Evolutionary conservation across 2,797 vertebrate genomes (phyloP).

Genomic region (Aplochiton taeniatus): DNA sequence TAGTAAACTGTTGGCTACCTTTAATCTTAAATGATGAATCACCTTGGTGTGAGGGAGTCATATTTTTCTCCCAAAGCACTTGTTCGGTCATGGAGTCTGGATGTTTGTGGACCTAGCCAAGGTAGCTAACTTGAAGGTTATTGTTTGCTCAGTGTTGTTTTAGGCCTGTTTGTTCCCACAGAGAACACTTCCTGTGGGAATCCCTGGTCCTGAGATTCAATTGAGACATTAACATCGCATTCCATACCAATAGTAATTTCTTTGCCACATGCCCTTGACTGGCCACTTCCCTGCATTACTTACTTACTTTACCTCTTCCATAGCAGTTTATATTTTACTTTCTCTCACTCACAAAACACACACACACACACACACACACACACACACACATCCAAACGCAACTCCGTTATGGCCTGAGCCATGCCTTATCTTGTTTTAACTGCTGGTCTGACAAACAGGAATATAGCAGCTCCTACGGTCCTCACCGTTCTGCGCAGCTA

Average conservation of each 20-base stretch:
- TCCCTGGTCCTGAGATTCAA: conserved; percentile 3
- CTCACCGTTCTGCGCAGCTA: conserved; percentile 29
- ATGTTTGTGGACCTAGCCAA: too few species aligned
- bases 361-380: too few species aligned
- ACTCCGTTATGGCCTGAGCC: not conserved
- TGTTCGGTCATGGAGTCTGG: too few species aligned
- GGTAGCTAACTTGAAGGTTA: not conserved
- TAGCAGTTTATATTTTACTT: not conserved
- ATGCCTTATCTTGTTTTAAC: conserved; percentile 52
- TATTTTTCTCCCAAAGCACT: too few species aligned
- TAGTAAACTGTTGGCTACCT: not conserved
- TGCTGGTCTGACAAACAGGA: conserved; percentile 41
- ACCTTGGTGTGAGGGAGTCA: too few species aligned
- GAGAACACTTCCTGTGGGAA: conserved; percentile 4
- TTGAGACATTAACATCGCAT: conserved; percentile 8
- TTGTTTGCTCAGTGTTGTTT: conserved; percentile 27
- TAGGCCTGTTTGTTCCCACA: conserved; percentile 20
- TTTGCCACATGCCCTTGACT: not conserved
- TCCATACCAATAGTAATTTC: conserved; percentile 9
- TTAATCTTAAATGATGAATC: too few species aligned
- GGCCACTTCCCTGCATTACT: too few species aligned
- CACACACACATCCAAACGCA: too few species aligned
- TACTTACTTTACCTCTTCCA: not conserved
- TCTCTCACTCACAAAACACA: too few species aligned
- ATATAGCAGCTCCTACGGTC: conserved; percentile 7